Percentiles rank a stretch among this genome's conserved stretches.
phyloP scores from a whole-genome alignment of 2,797 vertebrate genomes.

The Xenentodon cancila region DNA sequence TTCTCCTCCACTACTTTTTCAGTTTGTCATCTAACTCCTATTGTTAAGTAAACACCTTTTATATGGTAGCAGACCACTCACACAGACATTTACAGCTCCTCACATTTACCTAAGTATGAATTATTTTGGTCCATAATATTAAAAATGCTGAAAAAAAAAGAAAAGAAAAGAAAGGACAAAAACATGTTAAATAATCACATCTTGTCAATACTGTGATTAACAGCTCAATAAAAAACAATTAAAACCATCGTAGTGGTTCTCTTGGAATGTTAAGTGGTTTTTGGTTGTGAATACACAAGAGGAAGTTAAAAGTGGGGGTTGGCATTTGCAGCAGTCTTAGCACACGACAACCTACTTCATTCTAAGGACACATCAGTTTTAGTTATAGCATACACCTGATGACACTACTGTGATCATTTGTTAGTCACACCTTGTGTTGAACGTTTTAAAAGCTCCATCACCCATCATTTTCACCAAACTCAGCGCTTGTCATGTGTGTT shows the following conservation, averaged over 20 bases:
- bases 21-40: conserved; percentile 1
- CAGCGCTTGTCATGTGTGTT: conserved; percentile 18
- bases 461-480: conserved; percentile 21
- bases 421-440: conserved; percentile 25
- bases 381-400: conserved; percentile 33
- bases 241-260: conserved; percentile 25
- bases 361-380: conserved; percentile 27
- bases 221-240: conserved; percentile 14
- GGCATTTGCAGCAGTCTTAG: conserved; percentile 24
- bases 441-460: conserved; percentile 4
- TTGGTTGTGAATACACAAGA: conserved; percentile 56
- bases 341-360: conserved; percentile 17
- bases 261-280: conserved; percentile 68
- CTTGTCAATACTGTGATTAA: conserved; percentile 43
- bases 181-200: conserved; percentile 28
- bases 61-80: conserved; percentile 28
- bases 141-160: conserved; percentile 2
- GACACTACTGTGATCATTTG: conserved; percentile 14
- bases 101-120: conserved; percentile 15
- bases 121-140: conserved; percentile 56
- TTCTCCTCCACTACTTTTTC: background rate
- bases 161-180: background rate
- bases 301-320: conserved; percentile 41
- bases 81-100: conserved; percentile 41
- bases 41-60: conserved; percentile 8